These are phyloP conservation scores for Reticulitermes lucifugus DNA, from an alignment of 2,888 invertebrate genomes.

Conservation along the genomic window DNA sequence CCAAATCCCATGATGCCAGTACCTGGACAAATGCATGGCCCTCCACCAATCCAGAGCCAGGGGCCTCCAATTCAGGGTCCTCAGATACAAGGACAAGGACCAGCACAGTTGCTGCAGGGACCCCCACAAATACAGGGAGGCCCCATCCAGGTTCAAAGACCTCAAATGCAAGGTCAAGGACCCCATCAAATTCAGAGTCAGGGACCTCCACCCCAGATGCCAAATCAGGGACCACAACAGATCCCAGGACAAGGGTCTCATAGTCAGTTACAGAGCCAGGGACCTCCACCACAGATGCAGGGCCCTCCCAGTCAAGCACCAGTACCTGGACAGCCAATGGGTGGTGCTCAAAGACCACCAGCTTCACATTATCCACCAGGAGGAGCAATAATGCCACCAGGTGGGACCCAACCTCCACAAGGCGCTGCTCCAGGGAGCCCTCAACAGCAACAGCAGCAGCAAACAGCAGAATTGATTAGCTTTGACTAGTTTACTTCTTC, in stretches of 20 bases:
- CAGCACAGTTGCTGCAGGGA: constrained; percentile 47
- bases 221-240: constrained; percentile 56
- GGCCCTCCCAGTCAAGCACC: background rate
- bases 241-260: constrained; percentile 55
- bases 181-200: constrained; percentile 1
- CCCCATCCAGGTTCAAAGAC: background rate
- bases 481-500: constrained; percentile 68
- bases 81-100: background rate
- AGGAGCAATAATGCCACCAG: constrained; percentile 29
- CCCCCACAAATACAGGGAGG: constrained; percentile 3
- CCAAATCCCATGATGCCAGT: constrained; percentile 36
- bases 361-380: constrained; percentile 53
- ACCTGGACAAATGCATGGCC: constrained; percentile 26
- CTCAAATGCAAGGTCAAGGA: constrained; percentile 39
- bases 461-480: constrained; percentile 83
- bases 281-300: constrained; percentile 45
- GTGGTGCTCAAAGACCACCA: constrained; percentile 40
- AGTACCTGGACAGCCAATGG: constrained; percentile 34
- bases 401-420: constrained; percentile 27
- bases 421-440: constrained; percentile 39
- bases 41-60: constrained; percentile 49
- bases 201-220: constrained; percentile 59
- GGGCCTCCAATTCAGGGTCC: constrained; percentile 28
- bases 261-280: constrained; percentile 54
- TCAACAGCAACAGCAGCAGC: constrained; percentile 56